Base-by-base conservation (phyloP, 2,113 vertebrate species). In the Cyprinodon tularosa region DNA sequence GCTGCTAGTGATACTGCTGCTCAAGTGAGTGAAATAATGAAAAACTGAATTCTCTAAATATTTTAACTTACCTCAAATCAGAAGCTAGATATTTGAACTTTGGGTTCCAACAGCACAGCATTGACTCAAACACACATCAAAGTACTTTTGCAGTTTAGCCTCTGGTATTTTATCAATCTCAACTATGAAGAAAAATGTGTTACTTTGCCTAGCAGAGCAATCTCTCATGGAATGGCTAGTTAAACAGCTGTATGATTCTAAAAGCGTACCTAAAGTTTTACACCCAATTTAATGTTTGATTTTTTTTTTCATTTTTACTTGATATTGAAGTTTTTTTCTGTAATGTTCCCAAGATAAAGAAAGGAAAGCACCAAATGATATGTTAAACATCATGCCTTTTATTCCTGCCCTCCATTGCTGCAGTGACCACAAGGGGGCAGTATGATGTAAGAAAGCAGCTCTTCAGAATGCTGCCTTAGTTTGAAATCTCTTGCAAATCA, bases 401-500 rank as follows among this genome's bases (percentile, higher is more conserved):
- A 65, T 37, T 63, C 42, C 62, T 39, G 3, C 47, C 48, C 74
- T 60, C 53, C 48, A 48, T 48, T 5, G n/a, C 15, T 0, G 22
- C 40, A 7, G 17, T 36, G 74, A 64, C 83, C 92, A 88, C 89
- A 74, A 91, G 94, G 90, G 89, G 92, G 91, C 94, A 94, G 89
- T 94, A 78, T 84, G 77, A 87, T 57, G 84, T 62, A 89, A 77
- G 84, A 78, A 78, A 89, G 77, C 76, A 36, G 62, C 70, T 75
- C 71, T 62, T 48, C 60, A 71, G 66, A 74, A 72, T 11, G 22
- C 68, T n/a, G 66, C 79, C 79, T 22, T 78, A 20, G 66, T 72
- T 79, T 75, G 81, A 75, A 89, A 78, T 62, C 76, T 83, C 74
- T 76, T 48, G 71, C 82, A 83, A 87, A 81, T 90, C 84, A 79